Evolutionary conservation across 2,797 vertebrate species (phyloP).

Genomic region (Leptoclinus maculatus): DNA sequence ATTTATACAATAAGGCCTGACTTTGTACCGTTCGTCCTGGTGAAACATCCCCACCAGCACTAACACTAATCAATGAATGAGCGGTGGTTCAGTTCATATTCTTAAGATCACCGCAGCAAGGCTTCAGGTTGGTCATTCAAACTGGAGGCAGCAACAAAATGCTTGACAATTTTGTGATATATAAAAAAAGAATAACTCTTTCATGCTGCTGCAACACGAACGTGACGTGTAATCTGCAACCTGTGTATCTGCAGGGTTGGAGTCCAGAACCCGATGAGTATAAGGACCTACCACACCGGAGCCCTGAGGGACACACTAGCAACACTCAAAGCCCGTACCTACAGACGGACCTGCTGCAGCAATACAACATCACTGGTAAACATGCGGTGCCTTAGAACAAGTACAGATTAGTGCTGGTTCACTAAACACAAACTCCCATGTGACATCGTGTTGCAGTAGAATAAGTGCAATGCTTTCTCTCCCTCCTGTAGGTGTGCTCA

Average conservation of each 20-base stretch:
- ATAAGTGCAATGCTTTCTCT: neutral
- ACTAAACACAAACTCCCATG: neutral
- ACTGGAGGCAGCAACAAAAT: too few species aligned
- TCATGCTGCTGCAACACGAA: neutral
- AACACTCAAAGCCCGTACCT: constrained; percentile 76
- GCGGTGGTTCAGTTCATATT: neutral
- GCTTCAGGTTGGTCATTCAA: too few species aligned
- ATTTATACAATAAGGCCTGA: neutral
- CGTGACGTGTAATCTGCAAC: neutral
- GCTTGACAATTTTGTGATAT: too few species aligned
- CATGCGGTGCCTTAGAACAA: neutral
- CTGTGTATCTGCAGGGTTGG: constrained; percentile 79
- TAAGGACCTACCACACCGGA: constrained; percentile 67
- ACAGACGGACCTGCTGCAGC: constrained; percentile 86
- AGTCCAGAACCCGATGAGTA: constrained; percentile 81
- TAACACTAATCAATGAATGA: neutral
- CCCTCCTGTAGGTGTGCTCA: constrained; percentile 82
- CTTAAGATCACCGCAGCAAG: too few species aligned
- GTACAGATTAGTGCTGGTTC: neutral
- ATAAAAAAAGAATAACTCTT: neutral
- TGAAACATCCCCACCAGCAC: neutral
- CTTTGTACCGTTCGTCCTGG: neutral
- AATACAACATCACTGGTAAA: constrained; percentile 89
- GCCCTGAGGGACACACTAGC: constrained; percentile 68
- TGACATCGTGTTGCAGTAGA: neutral